Base-by-base conservation (phyloP, 2,797 vertebrate genomes). In the Gymnopithys bicolor region DNA sequence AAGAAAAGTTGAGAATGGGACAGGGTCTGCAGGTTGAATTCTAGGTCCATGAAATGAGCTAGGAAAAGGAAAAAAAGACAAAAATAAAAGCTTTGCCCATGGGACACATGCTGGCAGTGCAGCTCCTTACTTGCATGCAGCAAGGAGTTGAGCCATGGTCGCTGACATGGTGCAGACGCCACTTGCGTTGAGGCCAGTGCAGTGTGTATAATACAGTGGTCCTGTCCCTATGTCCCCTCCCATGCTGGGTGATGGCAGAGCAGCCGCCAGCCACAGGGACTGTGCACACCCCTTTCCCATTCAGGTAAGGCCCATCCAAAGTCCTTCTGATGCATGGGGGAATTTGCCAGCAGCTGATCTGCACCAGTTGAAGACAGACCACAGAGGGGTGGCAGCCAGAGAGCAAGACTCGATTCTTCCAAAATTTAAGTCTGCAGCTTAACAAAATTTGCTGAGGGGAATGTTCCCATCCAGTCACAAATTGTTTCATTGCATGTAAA, bases 51-150 rank as follows among this genome's bases (percentile, higher is more conserved):
- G 83, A 70, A 91, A 76, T 25, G 82, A 90, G 70, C 64, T 25
- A 52, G 49, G 46, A 67, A 75, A 93, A 73, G 2, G 4, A 5
- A 11, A 16, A 16, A 4, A 12, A 16, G 9, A 11, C 18, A 6
- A 8, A 28, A 15, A 39, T 4, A 67, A 27, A n/a, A 89, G 71
- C 68, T 94, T 92, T 89, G 86, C 73, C 75, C 70, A 19, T 5
- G 51, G 86, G 62, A 58, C 63, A 87, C 88, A 89, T 91, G 92
- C 87, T 87, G 89, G 68, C 84, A 93, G 79, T 7, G 49, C 83
- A 90, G 94, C 93, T 76, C 91, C 84, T 46, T 27, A 24, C 89
- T 45, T 13, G 73, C 74, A 81, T 76, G 92, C 94, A 78, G 95
- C 87, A 59, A 75, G 93, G 93, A 63, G 92, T 22, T 0, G 52